Evolutionary conservation across 2,113 vertebrate species (phyloP), one percentile per base, ranked within the genome.

Genomic region (Galemys pyrenaicus): DNA sequence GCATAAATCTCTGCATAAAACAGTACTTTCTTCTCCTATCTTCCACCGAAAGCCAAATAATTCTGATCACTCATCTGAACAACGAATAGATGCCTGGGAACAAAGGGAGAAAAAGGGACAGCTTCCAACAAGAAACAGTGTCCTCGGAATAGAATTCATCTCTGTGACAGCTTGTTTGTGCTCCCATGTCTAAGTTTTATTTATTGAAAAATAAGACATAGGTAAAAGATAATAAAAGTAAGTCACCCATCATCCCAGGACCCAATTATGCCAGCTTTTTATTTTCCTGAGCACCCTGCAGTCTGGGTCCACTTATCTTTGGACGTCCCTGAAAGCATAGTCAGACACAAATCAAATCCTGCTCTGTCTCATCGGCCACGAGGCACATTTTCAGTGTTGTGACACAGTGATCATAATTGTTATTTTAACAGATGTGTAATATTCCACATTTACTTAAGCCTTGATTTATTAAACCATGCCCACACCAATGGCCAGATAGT

Each of bases 201-300:
- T 74, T 93, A 62, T 82, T 85, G 68, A 9, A 74, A 96, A 88
- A 96, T 12, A 78, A 4, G 8, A 94, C 24, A 58, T 67, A 74
- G 16, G 68, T 94, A 74, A 73, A 56, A 74, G 84, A 68, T n/a
- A 77, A 89, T 70, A 65, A 81, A 97, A 96, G 75, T 9, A 91
- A 94, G 86, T 87, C 39, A 67, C 39, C 44, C 20, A 65, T 10
- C 81, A 35, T 87, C 44, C 44, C 44, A 71, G 44, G 35, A 65
- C 32, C 44, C 30, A 74, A 91, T 65, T 79, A 93, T 35, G 60
- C 16, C 85, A 95, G 80, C n/a, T 91, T 91, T 94, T 60, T 30
- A 81, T 88, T 92, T 95, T 67, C 35, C 44, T 39, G 37, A 78
- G n/a, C 54, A 81, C 8, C 32, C 39, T 74, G 68, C 32, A 35